Conservation (phyloP, 2,888 invertebrate species). For the Pycnomerus fuliginosus region DNA sequence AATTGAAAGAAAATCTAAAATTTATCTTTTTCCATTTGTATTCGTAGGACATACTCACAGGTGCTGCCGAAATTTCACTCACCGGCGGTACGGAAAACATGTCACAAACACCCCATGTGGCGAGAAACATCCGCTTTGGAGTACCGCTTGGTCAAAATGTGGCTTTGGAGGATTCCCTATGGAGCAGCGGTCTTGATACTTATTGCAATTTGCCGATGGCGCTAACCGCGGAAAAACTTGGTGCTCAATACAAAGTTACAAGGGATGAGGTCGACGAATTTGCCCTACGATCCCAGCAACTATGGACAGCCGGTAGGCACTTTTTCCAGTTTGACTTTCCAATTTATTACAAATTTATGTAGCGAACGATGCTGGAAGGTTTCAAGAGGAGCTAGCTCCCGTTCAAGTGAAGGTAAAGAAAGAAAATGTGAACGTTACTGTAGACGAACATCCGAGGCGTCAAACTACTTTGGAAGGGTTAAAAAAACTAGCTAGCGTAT, state of each 20-base stretch:
- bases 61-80: conserved; percentile 81
- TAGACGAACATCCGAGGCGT: conserved; percentile 93
- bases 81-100: conserved; percentile 96
- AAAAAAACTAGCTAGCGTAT: conserved; percentile 82
- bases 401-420: conserved; percentile 82
- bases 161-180: conserved; percentile 84
- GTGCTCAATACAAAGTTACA: conserved; percentile 78
- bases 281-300: conserved; percentile 79
- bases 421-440: conserved; percentile 72
- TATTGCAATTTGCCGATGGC: conserved; percentile 95
- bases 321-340: neutral
- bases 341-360: conserved; percentile 13
- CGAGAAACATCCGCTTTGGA: conserved; percentile 85
- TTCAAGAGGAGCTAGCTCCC: conserved; percentile 87
- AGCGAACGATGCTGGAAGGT: conserved; percentile 87
- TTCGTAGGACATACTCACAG: conserved; percentile 74
- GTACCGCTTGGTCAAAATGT: conserved; percentile 75
- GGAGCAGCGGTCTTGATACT: conserved; percentile 85
- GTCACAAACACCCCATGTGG: conserved; percentile 88
- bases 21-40: too few species aligned
- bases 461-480: conserved; percentile 83
- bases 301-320: conserved; percentile 77
- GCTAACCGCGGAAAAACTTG: conserved; percentile 91
- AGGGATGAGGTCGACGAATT: conserved; percentile 84
- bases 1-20: too few species aligned